Evolutionary conservation across 2,797 vertebrate species (phyloP).

Genomic region (Eulemur albifrons): DNA sequence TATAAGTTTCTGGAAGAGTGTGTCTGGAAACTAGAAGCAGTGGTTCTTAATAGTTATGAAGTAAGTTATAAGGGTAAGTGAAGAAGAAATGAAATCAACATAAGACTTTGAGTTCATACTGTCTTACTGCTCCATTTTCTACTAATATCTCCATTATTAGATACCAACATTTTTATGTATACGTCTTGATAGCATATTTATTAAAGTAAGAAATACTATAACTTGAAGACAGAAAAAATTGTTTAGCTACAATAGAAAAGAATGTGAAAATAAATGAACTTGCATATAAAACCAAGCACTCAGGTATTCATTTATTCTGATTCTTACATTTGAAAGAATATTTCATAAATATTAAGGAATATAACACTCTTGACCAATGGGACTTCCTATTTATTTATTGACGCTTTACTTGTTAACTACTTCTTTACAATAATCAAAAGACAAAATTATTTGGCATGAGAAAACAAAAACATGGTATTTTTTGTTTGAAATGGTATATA

Average conservation of each 20-base stretch:
- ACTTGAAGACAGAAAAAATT: neutral
- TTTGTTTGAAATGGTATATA: neutral
- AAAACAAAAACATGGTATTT: neutral
- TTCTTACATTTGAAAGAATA: slow-evolving; percentile 42
- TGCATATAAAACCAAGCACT: slow-evolving; percentile 26
- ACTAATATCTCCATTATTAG: neutral
- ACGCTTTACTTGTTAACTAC: slow-evolving; percentile 1
- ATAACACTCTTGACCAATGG: neutral
- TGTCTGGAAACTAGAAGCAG: neutral
- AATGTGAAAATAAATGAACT: slow-evolving; percentile 29
- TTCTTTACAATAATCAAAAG: slow-evolving; percentile 11
- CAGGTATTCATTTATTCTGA: slow-evolving; percentile 25
- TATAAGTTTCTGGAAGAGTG: neutral
- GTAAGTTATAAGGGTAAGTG: neutral
- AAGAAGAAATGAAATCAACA: neutral
- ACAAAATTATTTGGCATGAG: neutral
- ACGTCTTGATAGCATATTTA: slow-evolving; percentile 17
- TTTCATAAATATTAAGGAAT: slow-evolving; percentile 28
- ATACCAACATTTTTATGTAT: neutral
- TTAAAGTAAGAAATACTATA: neutral
- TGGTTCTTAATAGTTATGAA: neutral
- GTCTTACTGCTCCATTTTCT: slow-evolving; percentile 4
- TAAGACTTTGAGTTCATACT: neutral
- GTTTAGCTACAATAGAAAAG: slow-evolving; percentile 41
- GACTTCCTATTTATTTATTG: neutral